A percentile compares a stretch with the other conserved stretches of the same genome.
Conservation (phyloP, 2,797 vertebrate genomes). For the Glyptemys insculpta region DNA sequence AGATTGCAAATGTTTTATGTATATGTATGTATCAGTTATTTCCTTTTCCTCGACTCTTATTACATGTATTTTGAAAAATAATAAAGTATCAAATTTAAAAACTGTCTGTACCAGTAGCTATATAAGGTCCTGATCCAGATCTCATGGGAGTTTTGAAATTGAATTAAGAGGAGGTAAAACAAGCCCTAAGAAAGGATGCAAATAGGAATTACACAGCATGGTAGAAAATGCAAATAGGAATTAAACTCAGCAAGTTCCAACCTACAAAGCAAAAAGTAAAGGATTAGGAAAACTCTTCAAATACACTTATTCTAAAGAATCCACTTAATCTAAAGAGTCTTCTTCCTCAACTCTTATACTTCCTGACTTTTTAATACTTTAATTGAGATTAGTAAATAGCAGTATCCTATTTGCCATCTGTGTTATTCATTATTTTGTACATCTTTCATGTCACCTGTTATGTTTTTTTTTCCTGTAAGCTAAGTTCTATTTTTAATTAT, state of each 20-base stretch:
- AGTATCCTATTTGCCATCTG: not conserved
- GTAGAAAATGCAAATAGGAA: not conserved
- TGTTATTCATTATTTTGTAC: not conserved
- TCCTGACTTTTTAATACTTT: not conserved
- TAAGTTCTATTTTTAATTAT: not conserved
- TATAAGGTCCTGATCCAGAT: not conserved
- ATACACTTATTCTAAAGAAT: not conserved
- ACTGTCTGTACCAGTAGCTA: not conserved
- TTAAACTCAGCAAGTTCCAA: not conserved
- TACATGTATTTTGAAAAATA: not conserved
- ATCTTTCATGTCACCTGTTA: not conserved
- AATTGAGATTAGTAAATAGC: not conserved
- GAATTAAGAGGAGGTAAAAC: not conserved
- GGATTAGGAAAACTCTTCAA: not conserved
- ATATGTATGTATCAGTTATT: not conserved
- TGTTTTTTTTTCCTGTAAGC: not conserved
- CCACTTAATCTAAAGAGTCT: not conserved
- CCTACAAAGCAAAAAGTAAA: not conserved
- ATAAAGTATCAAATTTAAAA: not conserved
- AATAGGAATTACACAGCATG: not conserved
- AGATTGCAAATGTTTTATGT: not conserved
- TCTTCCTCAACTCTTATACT: not conserved
- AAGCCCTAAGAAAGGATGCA: not conserved
- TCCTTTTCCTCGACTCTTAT: not conserved
- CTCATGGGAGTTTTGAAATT: not conserved